These are phyloP conservation scores for Eulithis testata DNA, from an alignment of 2,888 invertebrate species.

Conservation along the genomic window DNA sequence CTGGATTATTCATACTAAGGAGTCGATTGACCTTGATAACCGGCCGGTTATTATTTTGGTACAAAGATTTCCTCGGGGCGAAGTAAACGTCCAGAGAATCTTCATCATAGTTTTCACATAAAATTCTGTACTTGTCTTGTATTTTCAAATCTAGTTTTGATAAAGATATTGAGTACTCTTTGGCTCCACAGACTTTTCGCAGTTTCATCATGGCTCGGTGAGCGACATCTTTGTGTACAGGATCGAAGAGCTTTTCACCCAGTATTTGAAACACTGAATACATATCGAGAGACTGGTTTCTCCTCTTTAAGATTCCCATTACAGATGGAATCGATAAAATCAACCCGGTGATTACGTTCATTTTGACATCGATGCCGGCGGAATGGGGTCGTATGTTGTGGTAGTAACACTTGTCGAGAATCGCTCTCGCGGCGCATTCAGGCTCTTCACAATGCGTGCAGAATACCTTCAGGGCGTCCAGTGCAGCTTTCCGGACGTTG, in stretches of 20 bases:
- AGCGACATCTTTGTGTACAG: constrained; percentile 87
- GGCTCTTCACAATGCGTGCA: constrained; percentile 87
- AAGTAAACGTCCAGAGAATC: constrained; percentile 79
- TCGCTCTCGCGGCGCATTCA: constrained; percentile 87
- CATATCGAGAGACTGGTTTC: constrained; percentile 76
- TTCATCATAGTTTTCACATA: constrained; percentile 77
- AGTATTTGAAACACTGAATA: constrained; percentile 82
- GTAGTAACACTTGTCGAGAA: constrained; percentile 87
- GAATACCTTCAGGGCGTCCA: constrained; percentile 90
- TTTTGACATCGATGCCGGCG: constrained; percentile 78
- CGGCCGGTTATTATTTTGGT: constrained; percentile 59
- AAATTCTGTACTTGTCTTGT: constrained; percentile 78
- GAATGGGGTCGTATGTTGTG: constrained; percentile 81
- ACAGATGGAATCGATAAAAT: constrained; percentile 87
- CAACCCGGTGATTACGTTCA: constrained; percentile 86
- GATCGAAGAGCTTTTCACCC: constrained; percentile 82
- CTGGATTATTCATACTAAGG: constrained; percentile 62
- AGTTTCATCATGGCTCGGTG: constrained; percentile 89
- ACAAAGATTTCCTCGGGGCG: constrained; percentile 66
- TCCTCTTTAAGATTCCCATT: constrained; percentile 81
- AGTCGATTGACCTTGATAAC: constrained; percentile 70
- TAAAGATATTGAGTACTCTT: constrained; percentile 86
- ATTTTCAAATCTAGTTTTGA: constrained; percentile 72
- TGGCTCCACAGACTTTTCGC: constrained; percentile 87
- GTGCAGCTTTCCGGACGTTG: constrained; percentile 91